Conservation (phyloP, 2,113 vertebrate species). For the Mionectes macconnelli region DNA sequence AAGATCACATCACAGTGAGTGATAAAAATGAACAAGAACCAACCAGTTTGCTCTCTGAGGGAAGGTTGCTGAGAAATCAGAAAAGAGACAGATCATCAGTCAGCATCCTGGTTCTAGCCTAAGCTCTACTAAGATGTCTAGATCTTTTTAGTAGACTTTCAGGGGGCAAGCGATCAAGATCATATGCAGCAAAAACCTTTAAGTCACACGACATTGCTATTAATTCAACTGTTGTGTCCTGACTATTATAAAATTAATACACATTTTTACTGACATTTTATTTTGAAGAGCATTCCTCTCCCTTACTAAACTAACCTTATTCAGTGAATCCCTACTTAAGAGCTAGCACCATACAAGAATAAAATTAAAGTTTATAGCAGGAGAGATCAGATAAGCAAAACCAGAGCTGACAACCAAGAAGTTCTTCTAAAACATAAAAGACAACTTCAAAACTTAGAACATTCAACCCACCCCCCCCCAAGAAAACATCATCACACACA, state of each 20-base stretch:
- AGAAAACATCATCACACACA: not conserved
- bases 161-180: not conserved
- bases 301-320: not conserved
- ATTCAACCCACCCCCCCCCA: not conserved
- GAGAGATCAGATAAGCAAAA: not conserved
- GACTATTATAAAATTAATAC: not conserved
- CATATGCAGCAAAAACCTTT: not conserved
- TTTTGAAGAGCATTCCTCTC: not conserved
- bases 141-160: not conserved
- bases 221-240: not conserved
- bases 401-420: not conserved
- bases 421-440: not conserved
- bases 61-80: not conserved
- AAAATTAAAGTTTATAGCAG: not conserved
- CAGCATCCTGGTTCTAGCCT: not conserved
- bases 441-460: not conserved
- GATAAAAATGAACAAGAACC: not conserved
- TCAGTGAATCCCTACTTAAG: not conserved
- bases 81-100: not conserved
- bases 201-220: not conserved
- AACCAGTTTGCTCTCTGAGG: not conserved
- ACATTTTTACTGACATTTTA: not conserved
- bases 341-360: not conserved
- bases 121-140: not conserved
- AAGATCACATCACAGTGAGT: not conserved